Evolutionary conservation across 2,797 vertebrate species (phyloP).

Genomic region (Danio albolineatus): DNA sequence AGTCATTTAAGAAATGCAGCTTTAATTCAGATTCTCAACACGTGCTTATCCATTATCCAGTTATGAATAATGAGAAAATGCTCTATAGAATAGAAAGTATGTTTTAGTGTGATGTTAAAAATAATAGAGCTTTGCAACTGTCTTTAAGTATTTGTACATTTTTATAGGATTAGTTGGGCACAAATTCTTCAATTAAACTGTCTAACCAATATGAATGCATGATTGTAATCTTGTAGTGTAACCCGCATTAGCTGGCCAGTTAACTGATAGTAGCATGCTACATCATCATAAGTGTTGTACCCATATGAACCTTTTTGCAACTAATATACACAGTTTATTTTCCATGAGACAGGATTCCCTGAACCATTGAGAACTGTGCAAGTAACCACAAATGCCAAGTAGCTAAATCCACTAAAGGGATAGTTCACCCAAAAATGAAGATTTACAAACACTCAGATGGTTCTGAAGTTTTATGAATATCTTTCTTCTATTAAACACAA

Average conservation of each 20-base stretch:
- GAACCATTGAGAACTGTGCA: background rate
- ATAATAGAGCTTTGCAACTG: background rate
- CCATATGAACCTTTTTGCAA: no score
- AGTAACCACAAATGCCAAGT: background rate
- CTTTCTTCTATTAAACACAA: no score
- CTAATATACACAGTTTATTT: background rate
- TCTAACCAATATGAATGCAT: background rate
- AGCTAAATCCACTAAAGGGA: background rate
- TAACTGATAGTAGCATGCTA: background rate
- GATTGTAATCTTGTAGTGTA: background rate
- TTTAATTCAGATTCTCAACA: background rate
- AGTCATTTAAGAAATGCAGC: background rate
- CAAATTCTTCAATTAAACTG: no score
- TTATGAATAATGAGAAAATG: background rate
- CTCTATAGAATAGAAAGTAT: background rate
- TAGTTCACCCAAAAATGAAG: no score
- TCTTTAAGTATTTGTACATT: no score
- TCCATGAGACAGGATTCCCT: background rate
- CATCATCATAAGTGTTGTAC: background rate
- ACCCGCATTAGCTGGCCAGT: background rate
- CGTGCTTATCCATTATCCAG: background rate
- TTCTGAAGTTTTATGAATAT: no score
- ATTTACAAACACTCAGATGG: no score
- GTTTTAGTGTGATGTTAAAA: background rate
- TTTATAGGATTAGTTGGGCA: no score